phyloP scores from a whole-genome alignment of 2,113 vertebrate genomes.

The Hippocampus zosterae region DNA sequence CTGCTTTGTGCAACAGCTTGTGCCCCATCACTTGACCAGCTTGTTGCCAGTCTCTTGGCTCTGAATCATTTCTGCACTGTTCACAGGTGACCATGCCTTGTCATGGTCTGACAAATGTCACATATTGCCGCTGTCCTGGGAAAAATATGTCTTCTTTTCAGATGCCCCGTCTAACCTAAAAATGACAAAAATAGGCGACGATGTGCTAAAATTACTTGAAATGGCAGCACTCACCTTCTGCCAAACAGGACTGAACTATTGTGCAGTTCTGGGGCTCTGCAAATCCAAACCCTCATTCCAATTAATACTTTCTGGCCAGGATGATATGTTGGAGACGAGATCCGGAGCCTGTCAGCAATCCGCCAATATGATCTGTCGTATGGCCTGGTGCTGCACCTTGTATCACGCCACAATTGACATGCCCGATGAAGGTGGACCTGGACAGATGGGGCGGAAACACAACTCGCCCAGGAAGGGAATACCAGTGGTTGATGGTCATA shows the following conservation, averaged over 20 bases:
- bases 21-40: slow-evolving; percentile 10
- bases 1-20: slow-evolving; percentile 24
- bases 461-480: neutral
- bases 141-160: too few relatives aligned
- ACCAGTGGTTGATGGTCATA: neutral
- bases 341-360: too few relatives aligned
- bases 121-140: neutral
- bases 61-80: slow-evolving; percentile 27
- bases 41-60: neutral
- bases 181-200: too few relatives aligned
- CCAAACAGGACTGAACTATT: too few relatives aligned
- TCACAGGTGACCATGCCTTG: slow-evolving; percentile 8
- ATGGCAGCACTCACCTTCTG: neutral
- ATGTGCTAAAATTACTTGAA: neutral
- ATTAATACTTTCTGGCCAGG: too few relatives aligned
- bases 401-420: too few relatives aligned
- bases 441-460: neutral
- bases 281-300: too few relatives aligned
- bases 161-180: too few relatives aligned
- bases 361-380: too few relatives aligned
- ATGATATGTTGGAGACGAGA: too few relatives aligned
- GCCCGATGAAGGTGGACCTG: neutral
- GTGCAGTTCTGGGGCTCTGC: too few relatives aligned
- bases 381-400: too few relatives aligned
- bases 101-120: slow-evolving; percentile 1